Base-by-base conservation (phyloP, 2,888 invertebrate genomes). In the Peribatodes rhomboidaria region DNA sequence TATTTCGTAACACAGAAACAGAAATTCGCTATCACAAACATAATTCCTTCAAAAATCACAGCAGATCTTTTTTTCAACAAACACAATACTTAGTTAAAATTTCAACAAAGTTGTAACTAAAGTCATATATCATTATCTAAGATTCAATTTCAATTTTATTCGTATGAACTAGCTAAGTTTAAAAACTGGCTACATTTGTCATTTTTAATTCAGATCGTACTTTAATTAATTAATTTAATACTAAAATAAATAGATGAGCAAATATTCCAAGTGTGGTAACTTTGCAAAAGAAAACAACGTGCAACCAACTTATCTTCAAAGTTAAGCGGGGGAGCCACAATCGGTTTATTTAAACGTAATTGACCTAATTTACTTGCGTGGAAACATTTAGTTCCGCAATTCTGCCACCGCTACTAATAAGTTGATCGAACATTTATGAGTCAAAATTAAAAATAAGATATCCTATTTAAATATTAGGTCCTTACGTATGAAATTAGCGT, bases 161-260 rank as follows among this genome's bases (percentile, higher is more conserved):
- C 13, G 11, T 33, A 31, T n/a, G 20, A 37, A 50, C 7, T 37
- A n/a, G 7, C 35, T 50, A 35, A 33, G 14, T 50, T 50, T n/a
- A 1, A 35, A 18, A 50, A 50, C 35, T 35, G 18, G n/a, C 35
- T 50, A 50, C 11, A 13, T 13, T 20, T 35, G 50, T 50, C 47
- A 49, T 49, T 49, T 49, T 49, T 1, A 2, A 35, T n/a, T 37
- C 35, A 50, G 35, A 50, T 50, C 18, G 2, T 35, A 11, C n/a
- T 27, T 46, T 11, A 49, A 16, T 11, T n/a, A n/a, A 11, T 16
- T 49, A 16, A 14, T 16, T 33, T 22, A 42, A 14, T 39, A 52
- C 49, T 62, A 56, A 33, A 56, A 56, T 61, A 61, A 55, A 55
- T 50, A 67, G 18, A 39, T 20, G 46, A 54, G 46, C 41, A 39